Base-by-base conservation (phyloP, 2,888 invertebrate species). In the Lutraria lutraria region DNA sequence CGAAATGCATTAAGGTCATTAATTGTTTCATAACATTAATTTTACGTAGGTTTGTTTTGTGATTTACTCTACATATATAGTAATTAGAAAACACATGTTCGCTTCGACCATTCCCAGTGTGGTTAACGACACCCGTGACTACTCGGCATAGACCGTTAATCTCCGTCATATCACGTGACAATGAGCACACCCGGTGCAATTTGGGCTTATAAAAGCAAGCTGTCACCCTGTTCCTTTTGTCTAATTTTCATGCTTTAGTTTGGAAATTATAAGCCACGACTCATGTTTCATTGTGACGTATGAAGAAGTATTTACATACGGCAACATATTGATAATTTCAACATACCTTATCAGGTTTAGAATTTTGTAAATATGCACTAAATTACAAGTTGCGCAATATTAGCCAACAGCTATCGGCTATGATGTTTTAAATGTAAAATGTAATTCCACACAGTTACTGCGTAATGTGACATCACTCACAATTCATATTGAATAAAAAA, bases 231-330 rank as follows among this genome's bases (percentile, higher is more conserved):
- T 31, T 76, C 76, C 76, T 76, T 76, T 76, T 76, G 76, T 76
- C 25, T 76, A 31, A 19, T 76, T 76, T 76, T 76, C 76, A 76
- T 76, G 34, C 31, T 31, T 76, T 8, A 31, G 34, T 76, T 31
- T 34, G 19, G 76, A 76, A 76, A 34, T 76, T 34, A 34, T 31
- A 34, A 76, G 29, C 29, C 16, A 16, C 29, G 76, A 76, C 4
- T 76, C 76, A 34, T 76, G 25, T 76, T 76, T 34, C 76, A 34
- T 76, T 34, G 76, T 76, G 76, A 76, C 76, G 76, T 76, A 76
- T 19, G 31, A 1, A 34, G 76, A 31, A 16, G 29, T 76, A 76
- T 76, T 76, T 76, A 76, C 76, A 76, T 76, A 15, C 19, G 76
- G 76, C 31, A 76, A 76, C 76, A 76, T 76, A 76, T 76, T 76